Evolutionary conservation across 2,888 invertebrate genomes (phyloP).

Genomic region (Artemia sp.): DNA sequence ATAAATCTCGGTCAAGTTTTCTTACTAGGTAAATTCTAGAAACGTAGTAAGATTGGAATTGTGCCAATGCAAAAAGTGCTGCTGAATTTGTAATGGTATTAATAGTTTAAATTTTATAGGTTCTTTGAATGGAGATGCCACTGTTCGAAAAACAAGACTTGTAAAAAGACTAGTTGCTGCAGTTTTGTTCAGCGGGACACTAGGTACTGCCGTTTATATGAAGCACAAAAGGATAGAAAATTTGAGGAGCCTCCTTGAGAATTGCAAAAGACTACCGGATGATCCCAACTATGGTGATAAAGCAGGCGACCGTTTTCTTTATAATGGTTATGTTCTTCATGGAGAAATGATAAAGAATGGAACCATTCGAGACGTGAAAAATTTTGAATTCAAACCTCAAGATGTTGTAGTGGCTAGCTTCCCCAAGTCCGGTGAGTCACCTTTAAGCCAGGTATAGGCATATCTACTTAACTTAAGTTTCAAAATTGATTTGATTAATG

Average conservation of each 20-base stretch:
- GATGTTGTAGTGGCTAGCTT: conserved; percentile 31
- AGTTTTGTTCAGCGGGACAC: conserved; percentile 18
- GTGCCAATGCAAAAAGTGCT: too few relatives aligned
- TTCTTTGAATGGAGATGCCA: not conserved
- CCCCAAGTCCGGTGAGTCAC: conserved; percentile 29
- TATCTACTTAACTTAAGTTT: too few relatives aligned
- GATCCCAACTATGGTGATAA: conserved; percentile 20
- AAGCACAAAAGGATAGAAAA: conserved; percentile 18
- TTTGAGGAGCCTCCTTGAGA: conserved; percentile 19
- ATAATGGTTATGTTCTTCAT: conserved; percentile 26
- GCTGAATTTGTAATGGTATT: too few relatives aligned
- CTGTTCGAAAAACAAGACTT: conserved; percentile 17
- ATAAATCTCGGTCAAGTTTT: too few relatives aligned
- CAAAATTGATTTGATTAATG: too few relatives aligned
- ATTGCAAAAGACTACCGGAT: conserved; percentile 20
- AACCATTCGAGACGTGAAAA: conserved; percentile 26
- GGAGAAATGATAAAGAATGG: conserved; percentile 28
- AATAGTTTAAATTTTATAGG: not conserved
- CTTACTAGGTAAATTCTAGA: too few relatives aligned
- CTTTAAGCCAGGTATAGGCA: too few relatives aligned
- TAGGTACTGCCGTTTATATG: conserved; percentile 18
- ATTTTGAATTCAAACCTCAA: conserved; percentile 27
- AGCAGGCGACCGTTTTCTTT: conserved; percentile 19
- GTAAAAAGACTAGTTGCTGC: conserved; percentile 21
- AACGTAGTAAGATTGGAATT: too few relatives aligned